Base-by-base conservation (phyloP, 2,888 invertebrate genomes). In the Pogonocherus hispidulus region DNA sequence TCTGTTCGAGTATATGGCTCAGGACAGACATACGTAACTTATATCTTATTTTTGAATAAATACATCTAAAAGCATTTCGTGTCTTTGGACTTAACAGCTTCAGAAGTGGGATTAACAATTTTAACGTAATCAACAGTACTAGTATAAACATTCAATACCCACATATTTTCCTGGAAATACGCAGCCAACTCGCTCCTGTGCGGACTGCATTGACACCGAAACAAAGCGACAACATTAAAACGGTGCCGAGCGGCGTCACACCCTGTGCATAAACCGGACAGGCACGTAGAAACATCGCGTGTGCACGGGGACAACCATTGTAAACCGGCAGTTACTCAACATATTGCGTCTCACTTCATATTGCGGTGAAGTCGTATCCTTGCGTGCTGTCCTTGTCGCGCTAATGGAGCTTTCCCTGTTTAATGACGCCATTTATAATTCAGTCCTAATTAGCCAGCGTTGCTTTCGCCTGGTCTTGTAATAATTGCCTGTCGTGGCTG, bases 351-450 rank as follows among this genome's bases (percentile, higher is more conserved):
- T 52, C 56, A 55, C 27, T 60, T 32, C 51, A 44, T 49, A 47
- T 18, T 35, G 22, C 49, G 23, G 27, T 14, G 37, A 27, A n/a
- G 14, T 51, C 27, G 47, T 27, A 18, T 23, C 47, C 35, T 9
- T 59, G 22, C 23, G 4, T 37, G 67, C 51, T 35, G 27, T 70
- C 56, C 37, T 60, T 32, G 22, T 69, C 44, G 8, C 22, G 46
- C 55, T 19, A 37, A 32, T 49, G 44, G 55, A 67, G 69, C 71
- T 74, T 76, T 71, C 74, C 70, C 70, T 59, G 52, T 73, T 70
- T 76, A 75, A 77, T 76, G 76, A 74, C 76, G 76, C 77, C 77
- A 76, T 77, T 77, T 76, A 77, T 77, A 76, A 75, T 76, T 77
- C 76, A 77, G 62, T 71, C 65, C 71, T 76, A 77, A 77, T 77